A percentile compares a stretch with the other conserved stretches of the same genome.
phyloP scores from a whole-genome alignment of 2,888 invertebrate genomes.

The Polydrusus pterygomalis region DNA sequence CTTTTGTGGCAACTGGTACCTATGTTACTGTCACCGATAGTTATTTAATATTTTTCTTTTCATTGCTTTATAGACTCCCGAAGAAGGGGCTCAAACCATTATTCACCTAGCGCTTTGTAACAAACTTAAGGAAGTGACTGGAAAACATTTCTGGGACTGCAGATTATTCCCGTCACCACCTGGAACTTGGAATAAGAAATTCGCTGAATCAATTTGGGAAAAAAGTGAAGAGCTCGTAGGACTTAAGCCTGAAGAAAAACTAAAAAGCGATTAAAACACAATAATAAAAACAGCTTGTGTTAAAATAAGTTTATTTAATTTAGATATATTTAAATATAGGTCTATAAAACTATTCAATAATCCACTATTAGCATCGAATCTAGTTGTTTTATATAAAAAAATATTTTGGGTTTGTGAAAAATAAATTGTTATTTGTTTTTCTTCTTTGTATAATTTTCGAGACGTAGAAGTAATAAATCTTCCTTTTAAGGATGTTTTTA shows the following conservation, averaged over 20 bases:
- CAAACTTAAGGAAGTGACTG: slow-evolving; percentile 80
- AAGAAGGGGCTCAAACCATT: slow-evolving; percentile 87
- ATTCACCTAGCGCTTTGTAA: slow-evolving; percentile 86
- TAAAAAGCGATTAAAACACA: slow-evolving; percentile 58
- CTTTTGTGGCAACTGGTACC: no score
- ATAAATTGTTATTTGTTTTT: slow-evolving; percentile 2
- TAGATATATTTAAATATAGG: background rate
- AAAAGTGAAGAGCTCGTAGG: slow-evolving; percentile 82
- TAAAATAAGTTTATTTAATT: no score
- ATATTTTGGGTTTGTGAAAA: no score
- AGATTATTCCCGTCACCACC: slow-evolving; percentile 68
- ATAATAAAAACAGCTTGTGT: no score
- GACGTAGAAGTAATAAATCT: no score
- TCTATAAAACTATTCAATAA: background rate
- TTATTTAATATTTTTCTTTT: background rate
- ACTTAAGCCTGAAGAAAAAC: slow-evolving; percentile 77
- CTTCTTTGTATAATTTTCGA: background rate
- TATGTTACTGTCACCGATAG: no score
- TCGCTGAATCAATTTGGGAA: slow-evolving; percentile 86
- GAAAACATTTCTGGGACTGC: slow-evolving; percentile 89
- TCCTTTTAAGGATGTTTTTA: no score
- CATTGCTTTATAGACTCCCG: slow-evolving; percentile 78
- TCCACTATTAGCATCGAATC: background rate
- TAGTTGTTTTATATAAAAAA: no score
- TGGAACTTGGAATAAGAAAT: slow-evolving; percentile 67